phyloP scores from a whole-genome alignment of 2,797 vertebrate genomes.

The Lophius americanus region DNA sequence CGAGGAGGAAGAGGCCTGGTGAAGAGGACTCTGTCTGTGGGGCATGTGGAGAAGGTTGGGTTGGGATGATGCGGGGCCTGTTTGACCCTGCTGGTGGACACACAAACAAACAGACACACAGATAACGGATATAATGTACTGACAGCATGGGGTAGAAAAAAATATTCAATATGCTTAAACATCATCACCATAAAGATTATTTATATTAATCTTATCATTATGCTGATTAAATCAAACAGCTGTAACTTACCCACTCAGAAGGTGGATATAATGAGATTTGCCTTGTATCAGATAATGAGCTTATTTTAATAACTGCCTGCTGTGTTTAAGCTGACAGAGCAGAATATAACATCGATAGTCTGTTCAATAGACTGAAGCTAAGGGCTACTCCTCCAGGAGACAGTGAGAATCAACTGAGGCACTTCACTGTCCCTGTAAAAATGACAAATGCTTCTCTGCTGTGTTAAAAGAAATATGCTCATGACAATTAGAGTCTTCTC shows the following conservation, averaged over 20 bases:
- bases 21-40: conserved; percentile 95
- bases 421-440: conserved; percentile 38
- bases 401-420: conserved; percentile 41
- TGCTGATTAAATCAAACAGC: conserved; percentile 53
- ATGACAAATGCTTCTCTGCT: conserved; percentile 35
- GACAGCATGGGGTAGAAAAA: conserved; percentile 22
- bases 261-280: conserved; percentile 53
- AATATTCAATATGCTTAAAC: conserved; percentile 23
- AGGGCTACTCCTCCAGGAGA: conserved; percentile 29
- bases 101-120: conserved; percentile 37
- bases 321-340: conserved; percentile 54
- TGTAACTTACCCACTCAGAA: conserved; percentile 64
- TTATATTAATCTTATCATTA: conserved; percentile 53
- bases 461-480: conserved; percentile 23
- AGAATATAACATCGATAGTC: conserved; percentile 39
- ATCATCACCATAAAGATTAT: conserved; percentile 40
- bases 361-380: conserved; percentile 36
- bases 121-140: conserved; percentile 30
- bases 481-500: conserved; percentile 68
- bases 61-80: conserved; percentile 89
- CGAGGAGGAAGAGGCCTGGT: conserved; percentile 95
- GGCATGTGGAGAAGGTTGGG: conserved; percentile 93
- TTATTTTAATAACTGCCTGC: conserved; percentile 49
- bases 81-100: conserved; percentile 89
- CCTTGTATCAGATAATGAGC: conserved; percentile 35